Evolutionary conservation across 2,888 invertebrate species (phyloP).

Genomic region (Neoaliturus tenellus): DNA sequence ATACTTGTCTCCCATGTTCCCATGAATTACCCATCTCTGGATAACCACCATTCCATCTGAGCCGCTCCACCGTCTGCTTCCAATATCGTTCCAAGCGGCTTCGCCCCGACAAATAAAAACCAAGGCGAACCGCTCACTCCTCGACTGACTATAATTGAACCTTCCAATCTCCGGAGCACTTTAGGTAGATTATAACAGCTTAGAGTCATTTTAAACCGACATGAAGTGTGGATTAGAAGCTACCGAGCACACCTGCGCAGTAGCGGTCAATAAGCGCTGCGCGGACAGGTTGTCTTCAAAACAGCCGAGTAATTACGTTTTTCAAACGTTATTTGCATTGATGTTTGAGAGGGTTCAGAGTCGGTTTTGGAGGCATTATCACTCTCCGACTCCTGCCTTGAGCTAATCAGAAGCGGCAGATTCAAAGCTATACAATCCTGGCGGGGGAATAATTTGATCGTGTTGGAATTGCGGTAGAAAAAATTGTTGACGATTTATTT

Average conservation of each 20-base stretch:
- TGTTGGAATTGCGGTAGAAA: no score
- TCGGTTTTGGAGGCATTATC: not conserved
- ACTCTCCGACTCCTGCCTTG: not conserved
- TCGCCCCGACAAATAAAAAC: not conserved
- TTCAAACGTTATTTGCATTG: slow-evolving; percentile 37
- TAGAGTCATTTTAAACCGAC: slow-evolving; percentile 26
- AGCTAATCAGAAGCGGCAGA: not conserved
- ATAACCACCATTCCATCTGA: no score
- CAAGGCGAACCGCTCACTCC: slow-evolving; percentile 19
- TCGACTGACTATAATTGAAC: not conserved
- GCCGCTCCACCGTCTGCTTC: no score
- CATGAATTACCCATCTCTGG: no score
- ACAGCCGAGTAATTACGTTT: slow-evolving; percentile 31
- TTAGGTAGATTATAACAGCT: slow-evolving; percentile 20
- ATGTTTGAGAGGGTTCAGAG: not conserved
- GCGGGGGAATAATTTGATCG: no score
- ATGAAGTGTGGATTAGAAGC: not conserved
- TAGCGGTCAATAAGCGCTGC: slow-evolving; percentile 3
- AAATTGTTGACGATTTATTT: no score
- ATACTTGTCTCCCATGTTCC: no score
- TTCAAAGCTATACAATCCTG: not conserved
- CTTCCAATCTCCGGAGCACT: slow-evolving; percentile 5
- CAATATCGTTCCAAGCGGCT: not conserved
- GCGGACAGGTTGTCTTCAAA: slow-evolving; percentile 18
- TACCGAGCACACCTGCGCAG: slow-evolving; percentile 16